Percentiles rank a stretch among this genome's conserved stretches.
Evolutionary conservation across 2,113 vertebrate genomes (phyloP).

Genomic region (Orthonyx spaldingii): DNA sequence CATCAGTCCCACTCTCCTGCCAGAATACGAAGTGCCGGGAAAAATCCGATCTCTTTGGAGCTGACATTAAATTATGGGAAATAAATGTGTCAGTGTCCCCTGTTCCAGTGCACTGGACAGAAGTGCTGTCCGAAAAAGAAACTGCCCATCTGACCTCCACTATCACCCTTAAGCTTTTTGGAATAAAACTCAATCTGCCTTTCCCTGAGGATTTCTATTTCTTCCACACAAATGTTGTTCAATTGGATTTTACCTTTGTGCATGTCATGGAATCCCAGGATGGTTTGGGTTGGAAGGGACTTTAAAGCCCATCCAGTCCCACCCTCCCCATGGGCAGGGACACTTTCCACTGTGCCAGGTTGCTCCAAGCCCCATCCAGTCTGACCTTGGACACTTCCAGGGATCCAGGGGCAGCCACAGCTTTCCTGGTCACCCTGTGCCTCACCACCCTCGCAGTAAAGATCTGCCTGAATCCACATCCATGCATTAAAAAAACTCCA

Average conservation of each 20-base stretch:
- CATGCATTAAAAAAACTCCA: not conserved
- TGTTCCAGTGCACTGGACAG: not conserved
- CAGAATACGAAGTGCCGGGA: not conserved
- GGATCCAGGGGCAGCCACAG: not conserved
- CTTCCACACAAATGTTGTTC: not conserved
- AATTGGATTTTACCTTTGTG: not conserved
- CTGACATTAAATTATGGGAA: not conserved
- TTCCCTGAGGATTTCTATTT: not conserved
- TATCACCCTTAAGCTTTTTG: not conserved
- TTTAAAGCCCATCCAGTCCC: rapidly evolving
- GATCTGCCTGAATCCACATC: not conserved
- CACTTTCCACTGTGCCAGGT: rapidly evolving
- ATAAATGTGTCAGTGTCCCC: not conserved
- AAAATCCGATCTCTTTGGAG: not conserved
- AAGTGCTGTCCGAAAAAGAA: not conserved
- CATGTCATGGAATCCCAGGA: too few relatives aligned
- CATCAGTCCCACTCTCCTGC: not conserved
- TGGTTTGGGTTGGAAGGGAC: not conserved
- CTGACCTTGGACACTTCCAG: not conserved
- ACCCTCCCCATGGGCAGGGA: not conserved
- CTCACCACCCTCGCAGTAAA: rapidly evolving
- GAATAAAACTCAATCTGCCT: not conserved
- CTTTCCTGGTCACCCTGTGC: rapidly evolving
- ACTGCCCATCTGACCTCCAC: not conserved
- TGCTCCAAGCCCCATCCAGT: rapidly evolving